Evolutionary conservation across 2,888 invertebrate species (phyloP).

Genomic region (Spodoptera littoralis): DNA sequence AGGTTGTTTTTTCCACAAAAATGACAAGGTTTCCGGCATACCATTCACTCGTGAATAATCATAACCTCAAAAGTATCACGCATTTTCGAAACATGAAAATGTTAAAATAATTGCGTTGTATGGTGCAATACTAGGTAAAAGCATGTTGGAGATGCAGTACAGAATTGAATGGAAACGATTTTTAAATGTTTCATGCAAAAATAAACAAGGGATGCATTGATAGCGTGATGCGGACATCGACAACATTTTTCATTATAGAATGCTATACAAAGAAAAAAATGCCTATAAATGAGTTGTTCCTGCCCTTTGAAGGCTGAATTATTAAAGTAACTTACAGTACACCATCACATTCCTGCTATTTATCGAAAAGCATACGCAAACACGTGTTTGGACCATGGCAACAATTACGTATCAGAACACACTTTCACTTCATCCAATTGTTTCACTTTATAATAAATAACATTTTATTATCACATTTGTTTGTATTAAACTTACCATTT

Average conservation of each 20-base stretch:
- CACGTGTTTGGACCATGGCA: conserved; percentile 62
- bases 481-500: conserved; percentile 82
- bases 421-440: conserved; percentile 66
- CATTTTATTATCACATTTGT: conserved; percentile 56
- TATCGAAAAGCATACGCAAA: conserved; percentile 48
- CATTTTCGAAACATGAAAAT: conserved; percentile 29
- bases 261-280: background rate
- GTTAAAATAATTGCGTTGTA: background rate
- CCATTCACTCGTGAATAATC: background rate
- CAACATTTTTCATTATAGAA: background rate
- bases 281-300: background rate
- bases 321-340: conserved; percentile 45
- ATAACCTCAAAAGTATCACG: conserved; percentile 50
- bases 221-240: conserved; percentile 13
- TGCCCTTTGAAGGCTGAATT: conserved; percentile 10
- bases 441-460: conserved; percentile 54
- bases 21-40: conserved; percentile 22
- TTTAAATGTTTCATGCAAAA: conserved; percentile 1
- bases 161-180: background rate
- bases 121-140: background rate
- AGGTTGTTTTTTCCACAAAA: conserved; percentile 3
- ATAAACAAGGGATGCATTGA: conserved; percentile 43
- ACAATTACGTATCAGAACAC: conserved; percentile 45
- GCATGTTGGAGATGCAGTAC: background rate
- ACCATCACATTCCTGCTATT: conserved; percentile 27